These are phyloP conservation scores for Polia nebulosa DNA, from an alignment of 2,888 invertebrate species.

Conservation along the genomic window DNA sequence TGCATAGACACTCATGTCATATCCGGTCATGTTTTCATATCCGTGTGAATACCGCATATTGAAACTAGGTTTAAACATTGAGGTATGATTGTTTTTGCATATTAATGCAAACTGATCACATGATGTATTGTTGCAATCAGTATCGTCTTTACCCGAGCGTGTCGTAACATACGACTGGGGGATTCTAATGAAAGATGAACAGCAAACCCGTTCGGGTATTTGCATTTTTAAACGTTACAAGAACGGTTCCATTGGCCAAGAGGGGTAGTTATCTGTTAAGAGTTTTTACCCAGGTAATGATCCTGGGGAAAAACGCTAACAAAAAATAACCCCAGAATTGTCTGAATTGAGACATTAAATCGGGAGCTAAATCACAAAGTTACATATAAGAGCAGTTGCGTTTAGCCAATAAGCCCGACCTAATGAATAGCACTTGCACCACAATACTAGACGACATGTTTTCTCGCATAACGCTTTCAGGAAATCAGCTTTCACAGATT, in stretches of 20 bases:
- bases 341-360: slow-evolving; percentile 21
- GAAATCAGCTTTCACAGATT: slow-evolving; percentile 54
- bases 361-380: slow-evolving; percentile 9
- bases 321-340: slow-evolving; percentile 7
- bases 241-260: slow-evolving; percentile 23
- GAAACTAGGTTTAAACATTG: background rate
- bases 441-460: background rate
- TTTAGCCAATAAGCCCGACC: slow-evolving; percentile 23
- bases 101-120: slow-evolving; percentile 3
- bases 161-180: slow-evolving; percentile 18
- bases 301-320: slow-evolving; percentile 9
- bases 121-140: background rate
- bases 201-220: slow-evolving; percentile 15
- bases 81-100: slow-evolving; percentile 2
- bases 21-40: slow-evolving; percentile 17
- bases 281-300: background rate
- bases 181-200: background rate
- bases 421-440: background rate
- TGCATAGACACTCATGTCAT: slow-evolving; percentile 12
- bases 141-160: slow-evolving; percentile 16
- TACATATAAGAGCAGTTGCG: slow-evolving; percentile 1
- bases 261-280: background rate
- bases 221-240: slow-evolving; percentile 22
- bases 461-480: background rate
- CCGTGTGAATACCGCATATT: slow-evolving; percentile 3